Base-by-base conservation (phyloP, 2,797 vertebrate genomes). In the Nothura maculosa region DNA sequence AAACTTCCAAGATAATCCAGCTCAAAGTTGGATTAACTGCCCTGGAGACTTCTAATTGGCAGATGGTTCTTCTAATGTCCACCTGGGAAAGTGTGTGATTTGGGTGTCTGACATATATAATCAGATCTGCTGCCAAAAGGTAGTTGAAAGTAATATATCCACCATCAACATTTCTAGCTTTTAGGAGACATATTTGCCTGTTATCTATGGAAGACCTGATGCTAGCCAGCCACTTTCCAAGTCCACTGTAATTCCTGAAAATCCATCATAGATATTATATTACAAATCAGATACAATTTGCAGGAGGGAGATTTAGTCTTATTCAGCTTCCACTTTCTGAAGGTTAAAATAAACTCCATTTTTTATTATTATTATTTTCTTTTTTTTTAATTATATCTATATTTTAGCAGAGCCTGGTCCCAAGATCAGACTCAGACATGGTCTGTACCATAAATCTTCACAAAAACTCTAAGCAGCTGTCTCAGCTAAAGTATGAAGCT, bases 1-100 rank as follows among this genome's bases (percentile, higher is more conserved):
- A 95, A 97, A 96, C 75, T 96, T 97, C 92, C 90, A 79, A 92
- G 92, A 94, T 97, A 97, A 97, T 97, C 96, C 95, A 96, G 84
- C 89, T 96, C 93, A 94, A 92, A 95, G 89, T 95, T 96, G 94
- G 79, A 97, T 86, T 96, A 95, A 87, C 93, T 95, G 93, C 94
- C 88, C 95, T 6, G 1, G 94, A 97, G 95, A 92, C 89, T 92
- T 96, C 90, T 96, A 96, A 96, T 97, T 96, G 96, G 92, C 96
- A 96, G 96, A 96, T 97, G 93, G 95, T 92, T 96, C 84, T 66
- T 57, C 92, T 94, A 96, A 96, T 96, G 95, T 72, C 90, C 43
- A 55, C 82, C 90, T 28, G 60, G 62, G 70, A 96, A 94, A 87
- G 67, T 3, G 6, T 93, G 40, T 82, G 81, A 89, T 89, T 92